phyloP scores from a whole-genome alignment of 1,140 invertebrate species.

The Mya arenaria region DNA sequence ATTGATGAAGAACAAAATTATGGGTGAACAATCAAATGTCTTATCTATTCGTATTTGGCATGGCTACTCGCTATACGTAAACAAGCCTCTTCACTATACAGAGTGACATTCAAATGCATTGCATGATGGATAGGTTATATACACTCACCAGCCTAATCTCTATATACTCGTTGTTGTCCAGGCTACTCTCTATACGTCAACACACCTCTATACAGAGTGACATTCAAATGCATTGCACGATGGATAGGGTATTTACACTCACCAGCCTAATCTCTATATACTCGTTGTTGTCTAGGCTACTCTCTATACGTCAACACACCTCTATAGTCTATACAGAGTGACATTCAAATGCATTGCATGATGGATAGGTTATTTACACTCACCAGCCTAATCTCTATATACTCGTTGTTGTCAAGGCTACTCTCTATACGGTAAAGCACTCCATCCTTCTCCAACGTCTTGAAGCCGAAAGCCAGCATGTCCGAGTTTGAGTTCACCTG shows the following conservation, averaged over 20 bases:
- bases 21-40: background rate
- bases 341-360: background rate
- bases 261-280: constrained; percentile 75
- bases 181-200: constrained; percentile 63
- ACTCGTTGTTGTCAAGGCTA: constrained; percentile 63
- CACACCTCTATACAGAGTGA: no score
- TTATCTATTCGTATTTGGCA: constrained; percentile 66
- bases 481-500: constrained; percentile 58
- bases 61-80: constrained; percentile 64
- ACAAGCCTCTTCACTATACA: no score
- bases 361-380: background rate
- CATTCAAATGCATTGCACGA: background rate
- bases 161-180: constrained; percentile 67
- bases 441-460: constrained; percentile 72
- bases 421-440: constrained; percentile 68
- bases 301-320: constrained; percentile 65
- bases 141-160: constrained; percentile 70
- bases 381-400: constrained; percentile 74
- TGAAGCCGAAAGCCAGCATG: constrained; percentile 75
- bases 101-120: background rate
- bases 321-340: no score
- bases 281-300: constrained; percentile 60
- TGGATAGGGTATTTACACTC: constrained; percentile 6
- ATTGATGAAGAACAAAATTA: no score
- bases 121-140: background rate